Evolutionary conservation across 2,797 vertebrate genomes (phyloP), one percentile per base, ranked within the genome.

Genomic region (Halcyon leucocephala): DNA sequence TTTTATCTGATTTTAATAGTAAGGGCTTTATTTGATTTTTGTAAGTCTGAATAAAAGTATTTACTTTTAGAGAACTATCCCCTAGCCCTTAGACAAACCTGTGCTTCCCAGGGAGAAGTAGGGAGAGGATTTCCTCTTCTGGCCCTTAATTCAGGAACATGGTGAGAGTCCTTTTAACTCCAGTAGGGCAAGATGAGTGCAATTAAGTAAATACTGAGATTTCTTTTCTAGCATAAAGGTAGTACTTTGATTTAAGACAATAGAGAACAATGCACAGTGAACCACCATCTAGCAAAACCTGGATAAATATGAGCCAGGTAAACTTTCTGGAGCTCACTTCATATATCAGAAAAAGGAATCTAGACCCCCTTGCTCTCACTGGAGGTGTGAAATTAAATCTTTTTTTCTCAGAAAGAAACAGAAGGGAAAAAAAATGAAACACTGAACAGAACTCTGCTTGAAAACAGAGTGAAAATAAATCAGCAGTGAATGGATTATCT

Each of bases 391-490:
- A 91, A 95, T 71, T 82, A 92, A 82, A 69, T 25, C 19, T 79
- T 80, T 89, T 87, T 82, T 73, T 80, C 57, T 72, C 7, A 26
- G 41, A 90, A 10, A 62, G 44, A 80, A 80, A 52, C 6, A 74
- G 70, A 80, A 21, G 14, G 16, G 10, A 6, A 44, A 44, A 52
- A 49, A 60, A 39, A 44, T 0, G 35, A 83, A 71, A 57, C 48
- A 76, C 20, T 65, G 54, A 91, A 39, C 33, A 92, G 69, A 92
- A 58, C 65, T 83, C 94, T 86, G 91, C 91, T 90, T 94, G 92
- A 96, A 96, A 95, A 90, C 49, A 81, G 67, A 91, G 57, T 29
- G 79, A 92, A 91, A 97, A 95, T 95, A 95, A 95, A 94, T 95
- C 96, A 94, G 72, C 65, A 83, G 41, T 80, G 72, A 96, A 95